phyloP scores from a whole-genome alignment of 2,113 vertebrate species.

The Loxodonta africana region DNA sequence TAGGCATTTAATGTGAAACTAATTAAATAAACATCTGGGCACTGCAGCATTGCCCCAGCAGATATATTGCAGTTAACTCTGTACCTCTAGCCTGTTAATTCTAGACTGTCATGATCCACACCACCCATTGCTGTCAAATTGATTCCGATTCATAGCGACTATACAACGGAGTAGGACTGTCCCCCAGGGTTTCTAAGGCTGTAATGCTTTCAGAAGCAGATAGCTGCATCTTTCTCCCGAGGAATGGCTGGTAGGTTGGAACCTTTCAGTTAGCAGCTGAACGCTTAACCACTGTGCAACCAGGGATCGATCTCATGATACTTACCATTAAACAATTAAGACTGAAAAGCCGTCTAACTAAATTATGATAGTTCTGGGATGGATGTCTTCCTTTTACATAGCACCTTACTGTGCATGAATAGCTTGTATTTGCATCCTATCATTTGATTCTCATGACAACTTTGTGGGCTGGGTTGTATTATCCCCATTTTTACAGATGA shows the following conservation, averaged over 20 bases:
- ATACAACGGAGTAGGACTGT: too few species aligned
- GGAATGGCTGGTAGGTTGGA: too few species aligned
- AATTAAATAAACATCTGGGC: not conserved
- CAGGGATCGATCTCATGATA: not conserved
- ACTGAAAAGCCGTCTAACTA: not conserved
- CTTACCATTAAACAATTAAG: not conserved
- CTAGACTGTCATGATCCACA: not conserved
- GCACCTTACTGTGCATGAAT: not conserved
- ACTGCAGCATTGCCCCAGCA: not conserved
- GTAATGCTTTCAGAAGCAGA: too few species aligned
- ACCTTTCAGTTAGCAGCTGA: too few species aligned
- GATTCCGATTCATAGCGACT: too few species aligned
- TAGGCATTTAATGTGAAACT: not conserved
- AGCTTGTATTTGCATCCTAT: not conserved
- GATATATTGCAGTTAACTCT: not conserved
- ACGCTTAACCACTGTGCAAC: too few species aligned
- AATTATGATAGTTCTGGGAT: not conserved
- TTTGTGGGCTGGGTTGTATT: not conserved
- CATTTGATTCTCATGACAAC: not conserved
- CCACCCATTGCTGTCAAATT: too few species aligned
- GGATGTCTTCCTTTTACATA: not conserved
- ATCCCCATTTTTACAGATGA: not conserved
- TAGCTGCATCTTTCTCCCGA: too few species aligned
- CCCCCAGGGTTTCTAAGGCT: too few species aligned
- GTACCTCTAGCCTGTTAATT: not conserved